These are phyloP conservation scores for Ormyrus thymus DNA, from an alignment of 2,888 invertebrate genomes.

Conservation along the genomic window DNA sequence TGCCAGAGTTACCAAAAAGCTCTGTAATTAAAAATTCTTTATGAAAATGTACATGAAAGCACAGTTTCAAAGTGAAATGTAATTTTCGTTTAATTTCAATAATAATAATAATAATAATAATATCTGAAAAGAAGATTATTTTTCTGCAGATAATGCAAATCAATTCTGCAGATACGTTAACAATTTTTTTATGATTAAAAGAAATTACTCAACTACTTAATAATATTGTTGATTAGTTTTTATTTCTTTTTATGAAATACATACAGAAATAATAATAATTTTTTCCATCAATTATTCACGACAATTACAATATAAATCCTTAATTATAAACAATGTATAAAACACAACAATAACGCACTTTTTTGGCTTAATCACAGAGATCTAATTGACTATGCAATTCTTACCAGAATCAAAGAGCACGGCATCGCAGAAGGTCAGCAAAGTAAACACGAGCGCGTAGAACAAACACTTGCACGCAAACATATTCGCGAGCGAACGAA, in stretches of 20 bases:
- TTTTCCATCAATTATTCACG: neutral
- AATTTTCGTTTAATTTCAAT: too few species aligned
- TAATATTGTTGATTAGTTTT: neutral
- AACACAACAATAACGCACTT: neutral
- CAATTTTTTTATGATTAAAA: neutral
- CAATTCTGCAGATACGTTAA: neutral
- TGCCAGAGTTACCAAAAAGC: neutral
- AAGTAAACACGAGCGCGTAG: neutral
- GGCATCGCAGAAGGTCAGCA: neutral
- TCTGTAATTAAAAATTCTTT: constrained; percentile 10
- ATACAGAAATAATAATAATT: neutral
- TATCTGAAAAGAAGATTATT: neutral
- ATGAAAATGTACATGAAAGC: neutral
- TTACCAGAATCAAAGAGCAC: neutral
- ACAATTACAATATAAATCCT: neutral
- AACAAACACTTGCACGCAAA: neutral
- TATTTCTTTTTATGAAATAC: too few species aligned
- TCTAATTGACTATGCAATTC: neutral
- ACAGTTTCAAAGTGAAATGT: too few species aligned
- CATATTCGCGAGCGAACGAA: too few species aligned
- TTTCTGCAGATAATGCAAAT: neutral
- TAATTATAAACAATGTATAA: constrained; percentile 1
- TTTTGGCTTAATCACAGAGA: neutral
- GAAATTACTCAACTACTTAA: neutral
- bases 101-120: neutral